Evolutionary conservation across 30 jellyfish, hydroid and myxozoan species (phyloP).

Genomic region (Mastigias papua): DNA sequence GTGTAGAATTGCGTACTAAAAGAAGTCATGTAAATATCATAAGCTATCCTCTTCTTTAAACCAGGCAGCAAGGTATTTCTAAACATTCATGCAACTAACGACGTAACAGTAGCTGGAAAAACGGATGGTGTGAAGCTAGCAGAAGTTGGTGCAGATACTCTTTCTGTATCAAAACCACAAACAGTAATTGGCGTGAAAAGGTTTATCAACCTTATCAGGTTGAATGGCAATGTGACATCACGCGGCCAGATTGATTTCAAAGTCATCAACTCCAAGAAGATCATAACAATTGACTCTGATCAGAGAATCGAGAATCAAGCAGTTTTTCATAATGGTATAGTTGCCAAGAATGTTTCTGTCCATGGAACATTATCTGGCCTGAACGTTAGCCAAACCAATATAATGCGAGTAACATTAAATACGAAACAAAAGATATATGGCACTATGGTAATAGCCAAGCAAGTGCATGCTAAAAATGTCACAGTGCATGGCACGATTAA

Average conservation of each 20-base stretch:
- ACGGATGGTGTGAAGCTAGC: constrained; percentile 54
- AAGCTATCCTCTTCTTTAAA: background rate
- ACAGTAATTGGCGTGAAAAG: constrained; percentile 58
- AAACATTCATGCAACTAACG: constrained; percentile 16
- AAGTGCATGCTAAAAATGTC: constrained; percentile 17
- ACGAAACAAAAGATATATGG: constrained; percentile 48
- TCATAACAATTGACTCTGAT: constrained; percentile 58
- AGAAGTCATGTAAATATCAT: background rate
- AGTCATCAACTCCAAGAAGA: background rate
- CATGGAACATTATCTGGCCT: constrained; percentile 60
- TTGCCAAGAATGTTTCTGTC: background rate
- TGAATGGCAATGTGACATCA: constrained; percentile 14
- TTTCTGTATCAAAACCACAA: constrained; percentile 36
- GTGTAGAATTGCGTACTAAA: background rate
- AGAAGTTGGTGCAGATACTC: constrained; percentile 41
- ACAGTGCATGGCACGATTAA: constrained; percentile 50
- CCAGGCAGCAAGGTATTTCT: constrained; percentile 61
- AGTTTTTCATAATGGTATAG: constrained; percentile 9
- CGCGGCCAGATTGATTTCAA: constrained; percentile 59
- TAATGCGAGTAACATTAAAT: constrained; percentile 12
- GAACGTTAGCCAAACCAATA: constrained; percentile 14
- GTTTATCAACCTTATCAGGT: constrained; percentile 7
- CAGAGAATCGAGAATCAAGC: constrained; percentile 47
- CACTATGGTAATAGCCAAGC: constrained; percentile 1
- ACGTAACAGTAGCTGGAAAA: constrained; percentile 18